Base-by-base conservation (phyloP, 2,113 vertebrate species). In the Myiagra hebetior region DNA sequence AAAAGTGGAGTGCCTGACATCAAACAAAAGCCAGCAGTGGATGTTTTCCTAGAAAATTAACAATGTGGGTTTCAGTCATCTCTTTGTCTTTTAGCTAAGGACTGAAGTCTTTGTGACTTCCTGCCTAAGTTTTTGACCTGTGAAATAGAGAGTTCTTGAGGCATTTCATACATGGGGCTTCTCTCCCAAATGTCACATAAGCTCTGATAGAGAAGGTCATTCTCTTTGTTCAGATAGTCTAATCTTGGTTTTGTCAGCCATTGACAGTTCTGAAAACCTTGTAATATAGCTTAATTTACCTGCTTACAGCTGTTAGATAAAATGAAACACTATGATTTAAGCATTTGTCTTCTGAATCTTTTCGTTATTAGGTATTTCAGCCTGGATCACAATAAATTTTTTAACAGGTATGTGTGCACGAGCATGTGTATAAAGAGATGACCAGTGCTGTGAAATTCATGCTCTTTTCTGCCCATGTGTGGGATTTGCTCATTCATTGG, bases 381-480 rank as follows among this genome's bases (percentile, higher is more conserved):
- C 99, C 4, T 99, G 99, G 99, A 99, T 99, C 97, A 99, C 99
- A 2, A 89, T 99, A 93, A 99, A 99, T 97, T 99, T 99, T 98
- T 98, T 99, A 93, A 98, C 98, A 95, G 99, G 99, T 99, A 97
- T 13, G 93, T 95, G 44, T 69, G 42, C 31, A 2, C 55, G 6
- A 85, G 33, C 28, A 42, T 53, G n/a, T 46, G 44, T 69, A 8
- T 85, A 57, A 89, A 64, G 28, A 24, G 72, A 16, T 6, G 28
- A 44, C 28, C 0, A 4, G 13, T 31, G 49, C 73, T 81, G 64
- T 85, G 88, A 80, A 80, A 74, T 70, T 74, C 15, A 2, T 86
- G 22, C 63, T 59, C 4, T 26, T 88, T 89, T 74, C 64, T 91
- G 19, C 13, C 30, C 52, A 24, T 82, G 4, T 4, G 0, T 80